Evolutionary conservation across 2,113 vertebrate genomes (phyloP), one percentile per base, ranked within the genome.

Genomic region (Balaenoptera acutorostrata): DNA sequence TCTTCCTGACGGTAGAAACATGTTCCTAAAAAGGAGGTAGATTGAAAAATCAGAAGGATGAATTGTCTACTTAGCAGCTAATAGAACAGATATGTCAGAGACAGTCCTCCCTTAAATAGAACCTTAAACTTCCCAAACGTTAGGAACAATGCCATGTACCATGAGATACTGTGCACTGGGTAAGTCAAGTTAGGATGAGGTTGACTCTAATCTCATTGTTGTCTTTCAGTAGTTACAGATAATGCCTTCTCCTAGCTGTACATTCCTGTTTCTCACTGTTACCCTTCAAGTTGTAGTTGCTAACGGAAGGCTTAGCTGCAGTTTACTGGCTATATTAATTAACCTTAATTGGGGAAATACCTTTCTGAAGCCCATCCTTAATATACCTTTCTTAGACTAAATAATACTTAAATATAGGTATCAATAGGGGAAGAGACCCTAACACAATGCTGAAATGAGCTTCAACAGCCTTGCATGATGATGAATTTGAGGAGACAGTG

Each of bases 1-100:
- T 99, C 88, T 99, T 98, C 92, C 99, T 99, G 33, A 99, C 99
- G 4, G 99, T 99, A 44, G 99, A 99, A 27, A 99, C 99, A 23
- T 99, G 99, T 97, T 99, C 99, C 99, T 99, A 98, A 90, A 74
- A 95, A 95, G 68, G 23, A 93, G 36, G 64, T 46, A 94, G 90
- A 93, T 39, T 94, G 29, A 97, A 82, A 96, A 95, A 69, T 88
- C 44, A 91, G 29, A 88, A 97, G 27, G 49, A 84, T 68, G 31
- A 80, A 64, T 88, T 21, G 0, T 5, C 4, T 77, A 61, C 9
- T 63, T 64, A 88, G 83, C 66, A 89, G 39, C 61, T 0, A 2
- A 75, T 17, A 91, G 33, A 95, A 82, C 2, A 74, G 74, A 39
- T 2, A 0, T 82, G n/a, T 74, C 68, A 92, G 41, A 87, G 44